Base-by-base conservation (phyloP, 2,797 vertebrate species). In the Pygocentrus nattereri region DNA sequence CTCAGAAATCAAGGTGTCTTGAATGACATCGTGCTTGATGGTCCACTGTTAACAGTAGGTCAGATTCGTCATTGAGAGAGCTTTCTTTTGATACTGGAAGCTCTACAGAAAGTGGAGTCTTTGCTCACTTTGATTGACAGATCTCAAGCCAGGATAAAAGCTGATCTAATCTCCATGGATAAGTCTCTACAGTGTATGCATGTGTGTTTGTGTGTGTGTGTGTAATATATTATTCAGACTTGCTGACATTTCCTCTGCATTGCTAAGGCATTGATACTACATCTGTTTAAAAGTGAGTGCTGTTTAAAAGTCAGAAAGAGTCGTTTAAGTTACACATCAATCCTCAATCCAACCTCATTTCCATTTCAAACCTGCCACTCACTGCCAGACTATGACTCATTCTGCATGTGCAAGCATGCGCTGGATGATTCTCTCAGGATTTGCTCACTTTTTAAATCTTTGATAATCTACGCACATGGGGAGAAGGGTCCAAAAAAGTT, bases 321-420 rank as follows among this genome's bases (percentile, higher is more conserved):
- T 8, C 3, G 0, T 81, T 74, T 59, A 75, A 62, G 47, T 72
- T 82, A 72, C 76, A 75, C 62, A 50, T 30, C 49, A 19, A 64
- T 82, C 54, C 44, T 71, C 38, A 41, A 72, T 72, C 47, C 19
- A n/a, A 31, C 15, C 50, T 73, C 49, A 78, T 82, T 78, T 73
- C 21, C 68, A 82, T 73, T 82, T 82, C 69, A 82, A 78, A 49
- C 75, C 75, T 78, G 61, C 27, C 81, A 78, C 59, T 82, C 69
- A 70, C 50, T 27, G 12, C n/a, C 27, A 79, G 18, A 34, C 56
- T 64, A 54, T 76, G 52, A 72, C 49, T 58, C 15, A 58, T 74
- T 68, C 31, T 49, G 52, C 47, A 68, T 64, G 58, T 72, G 31
- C 47, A 52, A 68, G 50, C 13, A 2, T 71, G 56, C 58, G 70